Evolutionary conservation across 2,113 vertebrate species (phyloP).

Genomic region (Alces alces): DNA sequence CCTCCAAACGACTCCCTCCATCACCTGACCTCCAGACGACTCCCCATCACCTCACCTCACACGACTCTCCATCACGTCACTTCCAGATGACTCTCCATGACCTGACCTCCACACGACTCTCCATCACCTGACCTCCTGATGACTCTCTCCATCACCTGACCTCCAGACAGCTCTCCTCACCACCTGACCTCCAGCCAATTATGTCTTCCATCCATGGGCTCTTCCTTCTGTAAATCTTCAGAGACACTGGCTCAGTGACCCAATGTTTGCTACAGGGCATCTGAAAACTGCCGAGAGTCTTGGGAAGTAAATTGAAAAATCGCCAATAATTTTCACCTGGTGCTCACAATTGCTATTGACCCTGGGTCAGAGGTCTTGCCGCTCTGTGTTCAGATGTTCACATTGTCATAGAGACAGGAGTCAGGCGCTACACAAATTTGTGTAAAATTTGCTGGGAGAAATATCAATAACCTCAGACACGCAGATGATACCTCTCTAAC

Average conservation of each 20-base stretch:
- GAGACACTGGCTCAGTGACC: neutral
- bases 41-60: accelerated
- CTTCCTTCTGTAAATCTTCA: neutral
- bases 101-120: accelerated
- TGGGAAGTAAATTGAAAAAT: neutral
- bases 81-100: accelerated
- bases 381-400: neutral
- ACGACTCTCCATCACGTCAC: accelerated
- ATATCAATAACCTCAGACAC: neutral
- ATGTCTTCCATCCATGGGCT: neutral
- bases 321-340: neutral
- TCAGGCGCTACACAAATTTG: neutral
- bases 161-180: neutral
- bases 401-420: neutral
- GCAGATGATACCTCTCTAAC: neutral
- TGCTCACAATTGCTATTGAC: accelerated
- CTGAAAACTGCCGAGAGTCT: neutral
- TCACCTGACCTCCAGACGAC: accelerated
- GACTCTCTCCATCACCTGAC: no score
- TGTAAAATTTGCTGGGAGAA: neutral
- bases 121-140: no score
- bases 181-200: neutral
- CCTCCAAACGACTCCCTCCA: neutral
- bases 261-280: no score
- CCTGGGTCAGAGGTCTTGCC: neutral